Evolutionary conservation across 1,140 invertebrate species (phyloP).

Genomic region (Pseudomyrmex sp.): DNA sequence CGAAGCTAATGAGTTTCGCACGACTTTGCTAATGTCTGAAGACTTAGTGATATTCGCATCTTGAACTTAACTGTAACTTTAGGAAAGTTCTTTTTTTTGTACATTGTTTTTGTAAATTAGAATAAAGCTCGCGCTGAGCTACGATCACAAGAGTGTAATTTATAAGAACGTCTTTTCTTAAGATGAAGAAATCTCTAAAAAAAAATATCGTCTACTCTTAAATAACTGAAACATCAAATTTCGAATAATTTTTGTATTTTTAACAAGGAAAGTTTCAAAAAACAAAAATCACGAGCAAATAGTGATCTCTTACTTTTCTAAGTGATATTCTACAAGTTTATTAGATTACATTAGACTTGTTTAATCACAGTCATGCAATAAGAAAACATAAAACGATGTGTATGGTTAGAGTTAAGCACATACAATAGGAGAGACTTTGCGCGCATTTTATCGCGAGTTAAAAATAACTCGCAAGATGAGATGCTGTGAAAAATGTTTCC

Average conservation of each 20-base stretch:
- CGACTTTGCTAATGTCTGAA: conserved; percentile 29
- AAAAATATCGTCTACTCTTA: background rate
- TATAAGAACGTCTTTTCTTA: background rate
- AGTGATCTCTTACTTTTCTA: background rate
- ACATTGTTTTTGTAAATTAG: background rate
- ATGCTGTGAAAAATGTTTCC: background rate
- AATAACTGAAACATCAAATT: background rate
- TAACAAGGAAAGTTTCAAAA: background rate
- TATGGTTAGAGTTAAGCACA: conserved; percentile 18
- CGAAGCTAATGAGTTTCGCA: conserved; percentile 57
- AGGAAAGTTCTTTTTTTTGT: too few species aligned
- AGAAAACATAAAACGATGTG: conserved; percentile 32
- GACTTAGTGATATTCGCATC: too few species aligned
- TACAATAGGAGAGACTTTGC: background rate
- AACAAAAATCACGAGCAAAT: background rate
- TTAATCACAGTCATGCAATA: conserved; percentile 40
- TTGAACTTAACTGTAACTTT: too few species aligned
- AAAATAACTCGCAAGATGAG: conserved; percentile 20
- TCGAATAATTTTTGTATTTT: background rate
- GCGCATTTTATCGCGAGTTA: conserved; percentile 12
- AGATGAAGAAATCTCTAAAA: too few species aligned
- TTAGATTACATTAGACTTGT: conserved; percentile 16
- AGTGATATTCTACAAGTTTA: background rate
- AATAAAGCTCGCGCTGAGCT: background rate
- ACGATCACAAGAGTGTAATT: background rate